Evolutionary conservation across 2,888 invertebrate genomes (phyloP).

Genomic region (Ichneumon xanthorius): DNA sequence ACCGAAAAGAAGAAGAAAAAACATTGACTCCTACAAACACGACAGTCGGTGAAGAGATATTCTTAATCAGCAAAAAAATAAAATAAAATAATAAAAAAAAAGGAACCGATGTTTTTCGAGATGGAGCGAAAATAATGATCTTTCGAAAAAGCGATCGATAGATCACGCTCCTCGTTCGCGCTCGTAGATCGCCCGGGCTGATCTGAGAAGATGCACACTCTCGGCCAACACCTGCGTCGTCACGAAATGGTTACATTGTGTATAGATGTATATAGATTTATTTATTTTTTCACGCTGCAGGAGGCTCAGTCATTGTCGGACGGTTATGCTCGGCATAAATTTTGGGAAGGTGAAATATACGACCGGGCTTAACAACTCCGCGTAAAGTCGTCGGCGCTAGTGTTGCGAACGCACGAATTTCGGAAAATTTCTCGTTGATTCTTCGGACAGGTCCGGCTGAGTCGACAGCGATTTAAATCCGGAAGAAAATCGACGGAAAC

Average conservation of each 20-base stretch:
- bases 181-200: neutral
- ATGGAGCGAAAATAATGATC: slow-evolving; percentile 5
- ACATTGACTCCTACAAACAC: neutral
- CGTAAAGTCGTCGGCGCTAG: slow-evolving; percentile 25
- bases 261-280: slow-evolving; percentile 8
- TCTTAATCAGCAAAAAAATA: neutral
- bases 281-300: slow-evolving; percentile 38
- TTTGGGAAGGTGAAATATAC: slow-evolving; percentile 67
- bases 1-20: neutral
- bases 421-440: slow-evolving; percentile 43
- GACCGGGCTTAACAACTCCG: slow-evolving; percentile 62
- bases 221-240: slow-evolving; percentile 38
- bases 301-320: slow-evolving; percentile 61
- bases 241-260: slow-evolving; percentile 33
- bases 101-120: neutral
- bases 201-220: slow-evolving; percentile 1
- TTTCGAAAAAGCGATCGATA: neutral
- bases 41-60: neutral
- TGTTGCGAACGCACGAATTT: too few species aligned
- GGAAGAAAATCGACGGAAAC: neutral
- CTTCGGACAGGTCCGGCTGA: slow-evolving; percentile 37
- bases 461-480: neutral
- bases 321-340: slow-evolving; percentile 69
- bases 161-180: neutral
- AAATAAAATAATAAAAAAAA: too few species aligned